Percentiles rank a stretch among this genome's conserved stretches.
Conservation (phyloP, 2,797 vertebrate genomes). For the Sebastes iracundus region DNA sequence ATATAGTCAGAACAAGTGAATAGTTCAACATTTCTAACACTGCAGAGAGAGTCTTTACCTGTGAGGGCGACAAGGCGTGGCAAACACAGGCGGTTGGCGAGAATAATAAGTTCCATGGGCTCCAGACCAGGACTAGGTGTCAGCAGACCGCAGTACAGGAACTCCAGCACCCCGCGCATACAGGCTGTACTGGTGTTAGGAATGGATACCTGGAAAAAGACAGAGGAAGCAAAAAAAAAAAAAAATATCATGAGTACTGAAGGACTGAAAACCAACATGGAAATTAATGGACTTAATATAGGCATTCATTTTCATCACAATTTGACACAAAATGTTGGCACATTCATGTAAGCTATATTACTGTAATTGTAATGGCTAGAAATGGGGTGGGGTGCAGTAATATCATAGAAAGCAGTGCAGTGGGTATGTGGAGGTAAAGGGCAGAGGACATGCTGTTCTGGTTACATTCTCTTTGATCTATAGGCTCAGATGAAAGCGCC, state of each 20-base stretch:
- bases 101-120: slow-evolving; percentile 87
- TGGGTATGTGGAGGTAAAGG: slow-evolving; percentile 39
- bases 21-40: background rate
- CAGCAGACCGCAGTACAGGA: slow-evolving; percentile 89
- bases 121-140: slow-evolving; percentile 85
- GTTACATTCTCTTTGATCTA: slow-evolving; percentile 63
- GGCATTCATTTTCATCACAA: background rate
- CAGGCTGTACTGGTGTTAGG: slow-evolving; percentile 87
- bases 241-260: background rate
- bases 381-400: background rate
- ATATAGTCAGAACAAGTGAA: background rate
- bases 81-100: slow-evolving; percentile 91
- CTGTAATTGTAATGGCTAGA: background rate
- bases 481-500: slow-evolving; percentile 61
- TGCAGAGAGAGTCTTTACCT: slow-evolving; percentile 70
- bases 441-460: slow-evolving; percentile 34
- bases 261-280: background rate
- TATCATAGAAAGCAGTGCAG: slow-evolving; percentile 8
- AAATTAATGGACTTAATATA: background rate
- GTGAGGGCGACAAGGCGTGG: slow-evolving; percentile 90
- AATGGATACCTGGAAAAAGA: slow-evolving; percentile 84
- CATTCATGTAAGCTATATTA: background rate
- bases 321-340: background rate
- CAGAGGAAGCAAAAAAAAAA: background rate
- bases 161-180: slow-evolving; percentile 89